Evolutionary conservation across 1,140 invertebrate genomes (phyloP).

Genomic region (Pachyrhynchus sulphureomaculatus): DNA sequence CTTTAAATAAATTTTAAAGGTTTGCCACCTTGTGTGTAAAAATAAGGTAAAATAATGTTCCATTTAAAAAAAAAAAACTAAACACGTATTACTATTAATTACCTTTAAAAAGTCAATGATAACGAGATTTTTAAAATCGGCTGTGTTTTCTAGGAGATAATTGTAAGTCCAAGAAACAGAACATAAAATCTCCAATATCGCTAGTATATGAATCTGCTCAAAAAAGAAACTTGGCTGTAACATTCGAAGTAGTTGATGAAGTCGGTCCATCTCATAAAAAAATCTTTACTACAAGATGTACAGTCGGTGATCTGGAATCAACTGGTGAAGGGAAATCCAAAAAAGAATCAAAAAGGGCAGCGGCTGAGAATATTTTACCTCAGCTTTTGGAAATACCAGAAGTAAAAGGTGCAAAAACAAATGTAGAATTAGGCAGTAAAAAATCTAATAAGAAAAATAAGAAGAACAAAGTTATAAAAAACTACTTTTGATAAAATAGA

Average conservation of each 20-base stretch:
- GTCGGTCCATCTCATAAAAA: constrained; percentile 39
- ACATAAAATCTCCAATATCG: constrained; percentile 41
- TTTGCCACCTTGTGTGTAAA: too few relatives aligned
- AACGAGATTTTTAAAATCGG: too few relatives aligned
- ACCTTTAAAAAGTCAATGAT: too few relatives aligned
- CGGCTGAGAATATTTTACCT: constrained; percentile 36
- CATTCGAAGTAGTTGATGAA: constrained; percentile 40
- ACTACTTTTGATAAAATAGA: constrained; percentile 36
- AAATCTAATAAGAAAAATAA: constrained; percentile 38
- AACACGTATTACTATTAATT: too few relatives aligned
- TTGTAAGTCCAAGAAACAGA: constrained; percentile 34
- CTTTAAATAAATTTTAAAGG: too few relatives aligned
- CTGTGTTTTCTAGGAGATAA: constrained; percentile 29
- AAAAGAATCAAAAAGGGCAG: constrained; percentile 40
- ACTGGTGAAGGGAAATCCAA: constrained; percentile 41
- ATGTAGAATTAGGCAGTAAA: constrained; percentile 9
- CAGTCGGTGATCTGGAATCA: constrained; percentile 31
- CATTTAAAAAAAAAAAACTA: too few relatives aligned
- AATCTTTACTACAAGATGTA: constrained; percentile 37
- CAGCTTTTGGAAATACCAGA: constrained; percentile 23
- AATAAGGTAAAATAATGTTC: too few relatives aligned
- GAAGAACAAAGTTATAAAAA: constrained; percentile 37
- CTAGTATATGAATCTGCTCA: constrained; percentile 39
- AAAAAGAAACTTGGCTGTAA: constrained; percentile 28
- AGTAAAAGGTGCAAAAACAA: constrained; percentile 10